Conservation (phyloP, 2,888 invertebrate species). For the Drosophila mayaguana region DNA sequence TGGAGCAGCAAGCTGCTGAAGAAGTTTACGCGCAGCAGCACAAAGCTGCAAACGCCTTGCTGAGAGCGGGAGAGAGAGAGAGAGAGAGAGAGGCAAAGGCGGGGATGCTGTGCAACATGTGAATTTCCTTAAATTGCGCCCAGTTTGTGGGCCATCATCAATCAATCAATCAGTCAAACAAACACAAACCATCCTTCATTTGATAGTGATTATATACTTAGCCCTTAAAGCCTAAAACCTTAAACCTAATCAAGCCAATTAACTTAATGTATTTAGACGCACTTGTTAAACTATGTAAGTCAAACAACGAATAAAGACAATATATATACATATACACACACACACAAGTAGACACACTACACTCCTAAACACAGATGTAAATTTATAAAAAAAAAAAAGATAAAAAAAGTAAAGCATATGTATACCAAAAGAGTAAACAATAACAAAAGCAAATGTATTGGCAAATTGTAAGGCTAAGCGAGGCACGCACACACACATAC, state of each 20-base stretch:
- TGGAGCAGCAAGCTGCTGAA: slow-evolving; percentile 71
- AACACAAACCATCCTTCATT: slow-evolving; percentile 52
- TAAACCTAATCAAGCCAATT: slow-evolving; percentile 59
- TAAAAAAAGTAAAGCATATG: slow-evolving; percentile 27
- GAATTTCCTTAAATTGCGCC: slow-evolving; percentile 53
- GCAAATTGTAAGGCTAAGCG: slow-evolving; percentile 73
- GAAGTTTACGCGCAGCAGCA: slow-evolving; percentile 75
- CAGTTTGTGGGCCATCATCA: slow-evolving; percentile 24
- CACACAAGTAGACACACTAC: slow-evolving; percentile 4
- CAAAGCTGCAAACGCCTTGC: slow-evolving; percentile 68
- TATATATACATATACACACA: slow-evolving; percentile 43
- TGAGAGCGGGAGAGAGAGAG: slow-evolving; percentile 27
- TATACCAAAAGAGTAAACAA: slow-evolving; percentile 28
- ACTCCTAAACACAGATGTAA: slow-evolving; percentile 15
- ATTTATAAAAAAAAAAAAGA: slow-evolving; percentile 20
- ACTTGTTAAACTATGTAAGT: slow-evolving; percentile 76
- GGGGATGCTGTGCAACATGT: slow-evolving; percentile 20
- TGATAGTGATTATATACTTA: slow-evolving; percentile 62
- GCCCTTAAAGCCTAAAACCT: slow-evolving; percentile 47
- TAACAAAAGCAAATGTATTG: slow-evolving; percentile 51
- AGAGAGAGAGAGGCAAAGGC: neutral
- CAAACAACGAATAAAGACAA: slow-evolving; percentile 78
- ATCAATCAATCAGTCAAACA: slow-evolving; percentile 30
- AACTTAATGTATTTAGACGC: slow-evolving; percentile 73
- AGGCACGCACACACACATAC: slow-evolving; percentile 61